A percentile compares a stretch with the other conserved stretches of the same genome.
These are phyloP conservation scores for Periplaneta americana DNA, from an alignment of 1,140 invertebrate genomes.

Conservation along the genomic window DNA sequence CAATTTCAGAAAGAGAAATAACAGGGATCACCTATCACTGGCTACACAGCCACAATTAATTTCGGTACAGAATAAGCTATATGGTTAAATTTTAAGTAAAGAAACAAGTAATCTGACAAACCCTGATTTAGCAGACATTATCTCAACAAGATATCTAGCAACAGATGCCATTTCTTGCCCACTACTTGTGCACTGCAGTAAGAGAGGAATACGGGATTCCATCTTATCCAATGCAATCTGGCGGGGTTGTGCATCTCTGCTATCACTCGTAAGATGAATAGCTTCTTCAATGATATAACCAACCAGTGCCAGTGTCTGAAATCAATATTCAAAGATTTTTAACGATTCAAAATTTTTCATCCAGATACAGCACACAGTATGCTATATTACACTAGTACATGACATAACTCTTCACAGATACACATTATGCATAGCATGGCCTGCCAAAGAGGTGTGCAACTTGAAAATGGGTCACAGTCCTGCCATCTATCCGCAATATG, in stretches of 20 bases:
- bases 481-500: too few species aligned
- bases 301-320: slow-evolving; percentile 45
- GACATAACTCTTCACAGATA: too few species aligned
- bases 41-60: too few species aligned
- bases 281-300: slow-evolving; percentile 73
- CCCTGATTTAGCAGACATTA: slow-evolving; percentile 35
- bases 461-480: too few species aligned
- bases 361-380: too few species aligned
- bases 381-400: too few species aligned
- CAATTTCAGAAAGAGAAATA: too few species aligned
- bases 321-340: slow-evolving; percentile 7
- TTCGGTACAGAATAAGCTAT: too few species aligned
- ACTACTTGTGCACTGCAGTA: slow-evolving; percentile 60
- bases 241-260: slow-evolving; percentile 30
- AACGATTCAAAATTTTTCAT: slow-evolving; percentile 4
- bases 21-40: too few species aligned
- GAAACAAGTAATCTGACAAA: slow-evolving; percentile 21
- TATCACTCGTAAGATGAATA: slow-evolving; percentile 35
- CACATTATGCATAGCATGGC: too few species aligned
- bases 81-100: too few species aligned
- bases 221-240: slow-evolving; percentile 15
- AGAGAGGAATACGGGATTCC: slow-evolving; percentile 51
- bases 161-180: slow-evolving; percentile 46
- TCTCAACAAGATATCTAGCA: slow-evolving; percentile 41
- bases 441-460: too few species aligned